A percentile compares a stretch with the other conserved stretches of the same genome.
phyloP scores from a whole-genome alignment of 64 coral and sea anemone genomes.

The Stichodactyla helianthus region DNA sequence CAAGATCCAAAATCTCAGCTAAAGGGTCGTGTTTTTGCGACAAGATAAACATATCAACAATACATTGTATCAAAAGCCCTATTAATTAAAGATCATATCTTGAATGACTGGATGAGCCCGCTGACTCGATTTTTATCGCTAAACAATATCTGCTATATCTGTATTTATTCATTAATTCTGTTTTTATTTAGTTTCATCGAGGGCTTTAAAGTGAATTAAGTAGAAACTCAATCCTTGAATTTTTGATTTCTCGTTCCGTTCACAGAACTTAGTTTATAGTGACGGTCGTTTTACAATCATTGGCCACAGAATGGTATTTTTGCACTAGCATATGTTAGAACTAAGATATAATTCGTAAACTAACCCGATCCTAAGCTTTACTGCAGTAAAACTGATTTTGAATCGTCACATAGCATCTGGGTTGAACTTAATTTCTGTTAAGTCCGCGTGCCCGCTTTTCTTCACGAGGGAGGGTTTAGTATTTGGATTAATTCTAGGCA shows the following conservation, averaged over 20 bases:
- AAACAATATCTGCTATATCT: neutral
- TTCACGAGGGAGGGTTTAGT: neutral
- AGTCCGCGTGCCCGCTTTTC: neutral
- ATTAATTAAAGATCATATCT: too few relatives aligned
- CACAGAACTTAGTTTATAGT: too few relatives aligned
- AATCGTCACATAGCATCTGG: neutral
- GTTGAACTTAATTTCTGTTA: neutral
- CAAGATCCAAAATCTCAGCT: too few relatives aligned
- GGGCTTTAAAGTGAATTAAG: neutral
- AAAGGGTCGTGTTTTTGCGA: too few relatives aligned
- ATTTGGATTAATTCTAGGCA: constrained; percentile 43
- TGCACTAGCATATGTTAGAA: too few relatives aligned
- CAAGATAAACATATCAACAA: too few relatives aligned
- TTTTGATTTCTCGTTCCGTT: too few relatives aligned
- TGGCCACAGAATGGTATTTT: too few relatives aligned
- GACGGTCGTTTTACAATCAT: too few relatives aligned
- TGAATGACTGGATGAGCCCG: neutral
- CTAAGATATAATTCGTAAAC: too few relatives aligned
- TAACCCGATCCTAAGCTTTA: neutral
- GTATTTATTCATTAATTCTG: neutral
- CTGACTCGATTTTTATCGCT: neutral
- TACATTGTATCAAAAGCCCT: neutral
- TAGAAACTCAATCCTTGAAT: neutral
- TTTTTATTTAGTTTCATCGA: neutral
- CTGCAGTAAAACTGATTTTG: neutral